Evolutionary conservation across 1,140 invertebrate species (phyloP).

Genomic region (Laupala kohalensis): DNA sequence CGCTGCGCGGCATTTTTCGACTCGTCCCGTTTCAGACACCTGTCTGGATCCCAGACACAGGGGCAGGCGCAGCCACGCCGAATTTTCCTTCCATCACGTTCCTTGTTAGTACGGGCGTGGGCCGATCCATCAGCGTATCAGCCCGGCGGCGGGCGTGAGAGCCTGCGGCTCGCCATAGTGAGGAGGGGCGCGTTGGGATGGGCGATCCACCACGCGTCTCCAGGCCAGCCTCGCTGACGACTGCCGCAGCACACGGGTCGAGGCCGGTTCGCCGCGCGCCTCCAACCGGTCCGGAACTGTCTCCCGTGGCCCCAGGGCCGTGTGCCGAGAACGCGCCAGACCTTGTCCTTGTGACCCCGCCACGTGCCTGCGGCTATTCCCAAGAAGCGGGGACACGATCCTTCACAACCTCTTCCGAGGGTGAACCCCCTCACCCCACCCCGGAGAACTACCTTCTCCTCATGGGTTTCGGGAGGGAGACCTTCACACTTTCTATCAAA

Average conservation of each 20-base stretch:
- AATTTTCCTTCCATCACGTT: background rate
- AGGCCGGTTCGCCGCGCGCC: no score
- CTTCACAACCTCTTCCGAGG: background rate
- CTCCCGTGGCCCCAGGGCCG: background rate
- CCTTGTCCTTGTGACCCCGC: background rate
- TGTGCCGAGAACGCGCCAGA: background rate
- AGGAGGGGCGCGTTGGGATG: background rate
- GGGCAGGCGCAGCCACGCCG: no score
- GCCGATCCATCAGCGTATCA: background rate
- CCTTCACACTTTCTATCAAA: no score
- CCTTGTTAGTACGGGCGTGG: background rate
- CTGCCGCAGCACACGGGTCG: background rate
- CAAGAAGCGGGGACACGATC: no score
- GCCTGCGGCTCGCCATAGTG: no score
- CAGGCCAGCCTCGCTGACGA: background rate
- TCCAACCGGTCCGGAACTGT: background rate
- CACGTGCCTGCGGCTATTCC: background rate
- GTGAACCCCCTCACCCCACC: background rate
- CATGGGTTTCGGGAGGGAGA: no score
- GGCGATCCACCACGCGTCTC: background rate
- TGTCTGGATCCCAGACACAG: background rate
- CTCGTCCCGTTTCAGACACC: background rate
- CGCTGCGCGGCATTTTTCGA: background rate
- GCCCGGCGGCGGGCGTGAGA: background rate
- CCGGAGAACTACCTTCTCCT: background rate